Evolutionary conservation across 1,140 invertebrate species (phyloP).

Genomic region (Brachionus plicatilis): DNA sequence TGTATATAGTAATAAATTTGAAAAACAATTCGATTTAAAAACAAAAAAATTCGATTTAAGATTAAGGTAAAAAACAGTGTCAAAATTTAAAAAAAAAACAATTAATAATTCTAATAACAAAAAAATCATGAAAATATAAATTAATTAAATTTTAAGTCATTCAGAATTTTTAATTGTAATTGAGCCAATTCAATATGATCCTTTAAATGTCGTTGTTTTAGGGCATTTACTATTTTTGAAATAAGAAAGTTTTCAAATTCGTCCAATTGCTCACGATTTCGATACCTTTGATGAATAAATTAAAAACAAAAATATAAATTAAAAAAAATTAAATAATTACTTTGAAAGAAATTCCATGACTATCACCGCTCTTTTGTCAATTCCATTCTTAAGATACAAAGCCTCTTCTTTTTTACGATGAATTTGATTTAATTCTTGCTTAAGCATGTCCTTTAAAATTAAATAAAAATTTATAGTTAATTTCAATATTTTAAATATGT

Average conservation of each 20-base stretch:
- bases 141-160: constrained; percentile 3
- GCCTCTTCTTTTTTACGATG: constrained; percentile 39
- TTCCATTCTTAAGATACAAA: constrained; percentile 35
- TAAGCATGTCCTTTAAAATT: background rate
- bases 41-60: background rate
- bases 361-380: constrained; percentile 6
- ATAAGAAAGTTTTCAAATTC: constrained; percentile 17
- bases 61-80: background rate
- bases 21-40: constrained; percentile 6
- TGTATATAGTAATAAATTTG: background rate
- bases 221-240: background rate
- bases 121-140: background rate
- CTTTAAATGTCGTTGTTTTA: constrained; percentile 27
- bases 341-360: constrained; percentile 6
- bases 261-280: background rate
- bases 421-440: constrained; percentile 37
- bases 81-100: background rate
- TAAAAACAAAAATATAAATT: background rate
- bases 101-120: constrained; percentile 1
- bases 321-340: background rate
- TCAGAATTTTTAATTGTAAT: constrained; percentile 20
- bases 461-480: background rate
- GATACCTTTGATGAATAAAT: background rate
- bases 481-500: background rate
- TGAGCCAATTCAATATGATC: constrained; percentile 40